Conservation (phyloP, 2,113 vertebrate genomes). For the Nannospalax galili region DNA sequence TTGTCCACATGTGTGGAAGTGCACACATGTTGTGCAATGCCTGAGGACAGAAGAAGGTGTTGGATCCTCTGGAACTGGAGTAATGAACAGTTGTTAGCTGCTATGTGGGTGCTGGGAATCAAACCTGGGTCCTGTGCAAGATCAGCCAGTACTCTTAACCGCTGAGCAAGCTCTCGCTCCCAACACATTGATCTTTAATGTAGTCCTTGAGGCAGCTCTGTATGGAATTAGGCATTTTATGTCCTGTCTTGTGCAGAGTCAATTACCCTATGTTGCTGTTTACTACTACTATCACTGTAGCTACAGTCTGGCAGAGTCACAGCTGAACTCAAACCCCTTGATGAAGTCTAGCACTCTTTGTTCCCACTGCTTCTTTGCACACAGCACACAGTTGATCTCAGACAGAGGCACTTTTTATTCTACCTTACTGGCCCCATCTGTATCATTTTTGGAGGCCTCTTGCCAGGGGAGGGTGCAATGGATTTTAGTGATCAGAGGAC, state of each 20-base stretch:
- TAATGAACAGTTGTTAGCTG: too few relatives aligned
- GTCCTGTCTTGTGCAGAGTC: background rate
- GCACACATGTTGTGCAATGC: too few relatives aligned
- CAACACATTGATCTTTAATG: background rate
- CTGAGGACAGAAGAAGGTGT: too few relatives aligned
- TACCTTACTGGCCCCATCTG: background rate
- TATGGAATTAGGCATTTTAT: background rate
- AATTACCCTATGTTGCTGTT: background rate
- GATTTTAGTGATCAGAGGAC: constrained; percentile 16
- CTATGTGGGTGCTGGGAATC: too few relatives aligned
- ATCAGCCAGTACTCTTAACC: too few relatives aligned
- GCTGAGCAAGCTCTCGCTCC: background rate
- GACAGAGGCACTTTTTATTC: background rate
- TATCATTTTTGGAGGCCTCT: background rate
- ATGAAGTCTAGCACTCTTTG: background rate
- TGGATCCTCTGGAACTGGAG: too few relatives aligned
- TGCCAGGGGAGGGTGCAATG: background rate
- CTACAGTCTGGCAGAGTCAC: background rate
- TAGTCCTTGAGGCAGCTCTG: background rate
- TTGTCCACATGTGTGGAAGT: too few relatives aligned
- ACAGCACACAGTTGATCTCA: background rate
- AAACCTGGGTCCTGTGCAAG: too few relatives aligned
- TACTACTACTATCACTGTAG: background rate
- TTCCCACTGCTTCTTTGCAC: background rate
- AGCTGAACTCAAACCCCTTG: background rate